Conservation (phyloP, 2,113 vertebrate genomes). For the Mus spicilegus region DNA sequence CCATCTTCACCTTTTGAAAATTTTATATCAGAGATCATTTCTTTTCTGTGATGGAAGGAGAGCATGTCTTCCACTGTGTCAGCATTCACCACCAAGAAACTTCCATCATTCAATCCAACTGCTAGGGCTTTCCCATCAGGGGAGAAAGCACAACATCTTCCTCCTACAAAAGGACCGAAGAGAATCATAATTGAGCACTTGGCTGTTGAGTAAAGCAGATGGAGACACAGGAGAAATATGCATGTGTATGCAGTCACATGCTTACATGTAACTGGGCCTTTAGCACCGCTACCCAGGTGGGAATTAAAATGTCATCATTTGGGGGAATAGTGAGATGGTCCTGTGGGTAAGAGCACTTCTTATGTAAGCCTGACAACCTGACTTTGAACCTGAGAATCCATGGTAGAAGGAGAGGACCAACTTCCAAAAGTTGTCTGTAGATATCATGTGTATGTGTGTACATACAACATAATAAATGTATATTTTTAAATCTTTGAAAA, state of each 20-base stretch:
- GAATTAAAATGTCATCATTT: not conserved
- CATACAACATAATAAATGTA: too few species aligned
- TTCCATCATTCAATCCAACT: constrained; percentile 96
- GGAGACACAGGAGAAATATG: not conserved
- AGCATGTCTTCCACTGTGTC: constrained; percentile 99
- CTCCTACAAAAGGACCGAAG: constrained; percentile 86
- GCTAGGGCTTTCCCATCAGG: constrained; percentile 98
- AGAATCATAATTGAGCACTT: accelerated
- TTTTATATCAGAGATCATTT: constrained; percentile 97
- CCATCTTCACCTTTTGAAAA: constrained; percentile 93
- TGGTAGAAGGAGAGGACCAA: not conserved
- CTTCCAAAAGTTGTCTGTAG: not conserved
- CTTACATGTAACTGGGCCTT: not conserved
- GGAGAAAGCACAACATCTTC: constrained; percentile 97
- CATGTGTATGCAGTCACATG: accelerated
- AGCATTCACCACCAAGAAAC: constrained; percentile 98
- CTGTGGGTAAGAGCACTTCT: not conserved
- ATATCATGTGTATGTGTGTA: not conserved
- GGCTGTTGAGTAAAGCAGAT: not conserved
- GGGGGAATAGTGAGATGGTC: not conserved
- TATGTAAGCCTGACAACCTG: too few species aligned
- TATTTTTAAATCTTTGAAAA: not conserved
- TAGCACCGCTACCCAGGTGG: not conserved
- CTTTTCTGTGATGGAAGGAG: constrained; percentile 97
- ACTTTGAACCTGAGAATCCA: not conserved